A percentile compares a stretch with the other conserved stretches of the same genome.
Evolutionary conservation across 2,888 invertebrate species (phyloP).

Genomic region (Hirtodrosophila histrioides): DNA sequence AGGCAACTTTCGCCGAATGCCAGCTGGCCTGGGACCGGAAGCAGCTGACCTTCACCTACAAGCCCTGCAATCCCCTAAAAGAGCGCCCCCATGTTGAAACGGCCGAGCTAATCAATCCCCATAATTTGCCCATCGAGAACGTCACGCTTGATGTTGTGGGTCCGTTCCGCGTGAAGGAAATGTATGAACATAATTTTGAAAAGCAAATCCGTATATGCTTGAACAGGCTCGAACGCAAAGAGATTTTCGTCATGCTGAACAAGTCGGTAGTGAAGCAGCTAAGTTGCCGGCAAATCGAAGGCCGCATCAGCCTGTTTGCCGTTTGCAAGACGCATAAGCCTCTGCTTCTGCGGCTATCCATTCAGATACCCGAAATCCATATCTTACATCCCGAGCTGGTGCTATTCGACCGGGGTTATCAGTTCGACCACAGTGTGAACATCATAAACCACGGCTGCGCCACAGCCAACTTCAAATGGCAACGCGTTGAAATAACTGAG

Average conservation of each 20-base stretch:
- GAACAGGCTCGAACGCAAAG: conserved; percentile 50
- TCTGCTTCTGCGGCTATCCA: conserved; percentile 49
- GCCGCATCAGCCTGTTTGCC: conserved; percentile 63
- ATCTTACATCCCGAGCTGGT: conserved; percentile 68
- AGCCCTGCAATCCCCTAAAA: conserved; percentile 54
- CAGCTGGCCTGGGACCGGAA: conserved; percentile 67
- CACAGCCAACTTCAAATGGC: conserved; percentile 74
- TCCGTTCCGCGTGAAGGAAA: conserved; percentile 70
- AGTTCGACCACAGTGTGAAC: conserved; percentile 51
- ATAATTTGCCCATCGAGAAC: conserved; percentile 12
- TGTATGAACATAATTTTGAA: conserved; percentile 52
- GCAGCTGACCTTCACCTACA: conserved; percentile 60
- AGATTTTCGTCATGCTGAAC: conserved; percentile 68
- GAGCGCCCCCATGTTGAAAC: conserved; percentile 51
- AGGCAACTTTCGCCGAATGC: conserved; percentile 63
- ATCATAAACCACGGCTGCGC: conserved; percentile 68
- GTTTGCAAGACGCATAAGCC: conserved; percentile 56
- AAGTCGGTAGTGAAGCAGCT: conserved; percentile 48
- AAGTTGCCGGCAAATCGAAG: conserved; percentile 61
- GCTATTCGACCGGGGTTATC: conserved; percentile 66
- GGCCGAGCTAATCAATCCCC: conserved; percentile 39
- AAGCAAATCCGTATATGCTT: conserved; percentile 54
- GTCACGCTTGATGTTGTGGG: conserved; percentile 62
- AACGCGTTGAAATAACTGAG: conserved; percentile 56
- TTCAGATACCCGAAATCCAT: conserved; percentile 64